These are phyloP conservation scores for Trididemnum miniatum DNA, from an alignment of 23 tunicate genomes.

Conservation along the genomic window DNA sequence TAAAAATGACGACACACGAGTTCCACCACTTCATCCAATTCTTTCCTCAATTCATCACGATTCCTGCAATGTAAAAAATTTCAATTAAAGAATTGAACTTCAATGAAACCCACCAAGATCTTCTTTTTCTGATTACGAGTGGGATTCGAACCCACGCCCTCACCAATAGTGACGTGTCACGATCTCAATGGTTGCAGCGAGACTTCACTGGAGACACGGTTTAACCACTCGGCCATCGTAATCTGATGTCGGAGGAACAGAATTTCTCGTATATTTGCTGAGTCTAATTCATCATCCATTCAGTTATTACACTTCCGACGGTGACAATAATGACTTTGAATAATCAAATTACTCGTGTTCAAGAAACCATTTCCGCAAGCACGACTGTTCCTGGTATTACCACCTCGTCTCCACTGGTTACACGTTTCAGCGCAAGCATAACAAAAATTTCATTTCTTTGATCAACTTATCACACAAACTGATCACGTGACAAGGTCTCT, in stretches of 20 bases:
- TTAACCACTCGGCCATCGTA: too few species aligned
- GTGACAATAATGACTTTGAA: not conserved
- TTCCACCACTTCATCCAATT: slow-evolving; percentile 50
- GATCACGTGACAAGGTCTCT: too few species aligned
- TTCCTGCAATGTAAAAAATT: not conserved
- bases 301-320: not conserved
- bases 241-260: too few species aligned
- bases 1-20: slow-evolving; percentile 58
- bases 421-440: not conserved
- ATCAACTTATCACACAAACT: not conserved
- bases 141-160: too few species aligned
- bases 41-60: slow-evolving; percentile 15
- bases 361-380: not conserved
- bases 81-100: not conserved
- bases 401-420: not conserved
- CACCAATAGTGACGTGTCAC: too few species aligned
- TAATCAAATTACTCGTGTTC: not conserved
- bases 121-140: not conserved
- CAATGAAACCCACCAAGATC: not conserved
- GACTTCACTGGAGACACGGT: too few species aligned
- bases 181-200: too few species aligned
- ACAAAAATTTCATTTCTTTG: not conserved
- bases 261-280: too few species aligned
- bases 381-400: not conserved
- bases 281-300: not conserved